phyloP scores from a whole-genome alignment of 2,888 invertebrate genomes.

The Hyposoter dolosus region DNA sequence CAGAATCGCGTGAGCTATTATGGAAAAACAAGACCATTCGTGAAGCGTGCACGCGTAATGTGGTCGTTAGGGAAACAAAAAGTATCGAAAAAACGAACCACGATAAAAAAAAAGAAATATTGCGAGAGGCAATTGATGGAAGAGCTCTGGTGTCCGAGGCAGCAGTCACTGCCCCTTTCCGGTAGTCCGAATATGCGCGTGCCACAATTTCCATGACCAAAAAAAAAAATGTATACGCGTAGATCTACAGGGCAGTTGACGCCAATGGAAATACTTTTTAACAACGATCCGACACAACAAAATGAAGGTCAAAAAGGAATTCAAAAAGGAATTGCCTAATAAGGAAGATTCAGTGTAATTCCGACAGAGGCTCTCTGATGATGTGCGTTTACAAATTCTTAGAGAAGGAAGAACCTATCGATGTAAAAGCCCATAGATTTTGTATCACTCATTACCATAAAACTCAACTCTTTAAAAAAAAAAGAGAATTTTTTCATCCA shows the following conservation, averaged over 20 bases:
- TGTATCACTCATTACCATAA: not conserved
- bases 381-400: not conserved
- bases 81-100: conserved; percentile 33
- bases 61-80: conserved; percentile 48
- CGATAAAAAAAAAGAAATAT: conserved; percentile 40
- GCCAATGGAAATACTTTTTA: not conserved
- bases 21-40: conserved; percentile 70
- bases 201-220: conserved; percentile 47
- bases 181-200: conserved; percentile 56
- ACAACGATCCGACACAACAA: not conserved
- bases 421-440: not conserved
- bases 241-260: not conserved
- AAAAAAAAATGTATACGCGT: conserved; percentile 3
- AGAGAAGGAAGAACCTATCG: not conserved
- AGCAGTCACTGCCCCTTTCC: conserved; percentile 64
- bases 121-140: conserved; percentile 59
- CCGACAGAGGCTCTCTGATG: not conserved
- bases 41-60: conserved; percentile 54
- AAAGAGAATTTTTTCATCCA: not conserved
- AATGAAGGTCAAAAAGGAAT: not conserved
- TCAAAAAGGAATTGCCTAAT: not conserved
- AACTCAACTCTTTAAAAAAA: not conserved
- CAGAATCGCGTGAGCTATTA: conserved; percentile 73
- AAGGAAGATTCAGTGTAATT: not conserved
- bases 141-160: conserved; percentile 51